A percentile compares a stretch with the other conserved stretches of the same genome.
These are phyloP conservation scores for Margarornis squamiger DNA, from an alignment of 2,797 vertebrate species.

Conservation along the genomic window DNA sequence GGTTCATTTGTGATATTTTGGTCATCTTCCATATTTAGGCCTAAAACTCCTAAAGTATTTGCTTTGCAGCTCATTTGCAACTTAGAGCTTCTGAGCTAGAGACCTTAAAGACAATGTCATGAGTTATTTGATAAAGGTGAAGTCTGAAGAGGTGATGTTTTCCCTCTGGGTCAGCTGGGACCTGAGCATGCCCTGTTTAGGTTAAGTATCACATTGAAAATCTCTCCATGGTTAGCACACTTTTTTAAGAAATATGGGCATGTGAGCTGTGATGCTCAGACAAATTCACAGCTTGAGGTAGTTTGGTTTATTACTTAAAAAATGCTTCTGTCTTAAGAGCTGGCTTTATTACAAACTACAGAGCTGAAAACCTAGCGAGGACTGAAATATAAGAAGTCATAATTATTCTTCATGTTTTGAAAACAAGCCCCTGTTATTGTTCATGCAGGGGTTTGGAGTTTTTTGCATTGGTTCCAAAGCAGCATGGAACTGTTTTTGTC, in stretches of 20 bases:
- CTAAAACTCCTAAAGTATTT: not conserved
- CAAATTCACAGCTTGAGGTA: not conserved
- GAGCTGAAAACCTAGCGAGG: not conserved
- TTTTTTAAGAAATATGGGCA: not conserved
- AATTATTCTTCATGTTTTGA: not conserved
- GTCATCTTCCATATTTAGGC: not conserved
- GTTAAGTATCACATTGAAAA: not conserved
- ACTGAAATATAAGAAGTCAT: not conserved
- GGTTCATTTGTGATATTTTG: not conserved
- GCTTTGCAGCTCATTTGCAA: not conserved
- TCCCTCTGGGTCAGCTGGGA: not conserved
- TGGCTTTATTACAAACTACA: not conserved
- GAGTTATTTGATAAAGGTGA: not conserved
- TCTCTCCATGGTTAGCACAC: not conserved
- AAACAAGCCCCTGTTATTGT: not conserved
- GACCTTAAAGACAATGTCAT: not conserved
- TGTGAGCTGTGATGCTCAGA: not conserved
- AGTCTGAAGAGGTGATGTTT: not conserved
- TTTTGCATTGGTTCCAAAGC: not conserved
- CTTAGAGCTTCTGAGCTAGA: not conserved
- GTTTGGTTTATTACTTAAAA: not conserved
- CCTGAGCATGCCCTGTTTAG: not conserved
- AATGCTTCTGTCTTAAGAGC: not conserved
- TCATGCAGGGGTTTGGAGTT: not conserved
- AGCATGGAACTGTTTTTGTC: not conserved